Base-by-base conservation (phyloP, 2,113 vertebrate species). In the Chloropsis cyanopogon region DNA sequence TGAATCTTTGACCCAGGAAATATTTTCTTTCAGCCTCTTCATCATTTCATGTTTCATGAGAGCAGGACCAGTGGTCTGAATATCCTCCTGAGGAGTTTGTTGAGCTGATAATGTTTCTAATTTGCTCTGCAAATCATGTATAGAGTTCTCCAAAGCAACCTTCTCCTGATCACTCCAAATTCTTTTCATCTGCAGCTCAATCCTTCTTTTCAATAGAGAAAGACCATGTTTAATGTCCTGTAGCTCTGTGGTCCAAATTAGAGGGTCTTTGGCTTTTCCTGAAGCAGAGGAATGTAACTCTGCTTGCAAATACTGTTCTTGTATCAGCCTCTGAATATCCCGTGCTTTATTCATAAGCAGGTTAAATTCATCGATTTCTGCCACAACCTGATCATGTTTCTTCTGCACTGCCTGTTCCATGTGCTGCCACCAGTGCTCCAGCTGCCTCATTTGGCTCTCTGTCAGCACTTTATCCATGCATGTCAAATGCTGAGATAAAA, bases 1-100 rank as follows among this genome's bases (percentile, higher is more conserved):
- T 7, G 97, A 97, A 86, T 97, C 97, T 91, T 97, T 98, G 9
- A 98, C 97, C 98, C 98, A 99, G 5, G 96, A 94, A 19, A 98
- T 94, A 9, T 97, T 98, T 65, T 99, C 98, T 70, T 96, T 98
- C 65, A 99, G 96, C 73, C 97, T 98, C 47, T 68, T 97, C 17
- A 97, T 90, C 7, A 99, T 95, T 60, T 98, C 98, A 44, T 97
- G 97, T 86, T 98, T 97, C 66, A 95, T 95, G 49, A 98, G 94
- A 91, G 84, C 95, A 91, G 97, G 95, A 65, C 20, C 96, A 61
- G 94, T 93, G 14, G 92, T 85, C 56, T 72, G 91, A 70, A 28
- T 63, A 56, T 93, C 93, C 17, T 90, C 94, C 33, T 28, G 96
- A 35, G 88, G 89, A n/a, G 96, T 59, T 37, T 96, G 90, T 10